Evolutionary conservation across 2,797 vertebrate species (phyloP).

Genomic region (Phylloscopus collybita): DNA sequence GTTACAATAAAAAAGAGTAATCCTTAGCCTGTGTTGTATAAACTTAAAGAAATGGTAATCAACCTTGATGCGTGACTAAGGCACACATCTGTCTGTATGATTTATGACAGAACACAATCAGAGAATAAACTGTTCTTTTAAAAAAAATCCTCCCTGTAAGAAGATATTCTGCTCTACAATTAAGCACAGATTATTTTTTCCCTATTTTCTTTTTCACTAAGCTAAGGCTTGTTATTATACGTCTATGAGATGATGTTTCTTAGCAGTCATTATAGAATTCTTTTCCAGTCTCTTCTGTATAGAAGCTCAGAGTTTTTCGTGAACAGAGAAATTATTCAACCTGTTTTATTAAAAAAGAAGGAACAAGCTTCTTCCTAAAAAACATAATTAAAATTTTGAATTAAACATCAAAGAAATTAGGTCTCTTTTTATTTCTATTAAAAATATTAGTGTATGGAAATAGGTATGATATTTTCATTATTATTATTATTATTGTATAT

Average conservation of each 20-base stretch:
- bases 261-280: neutral
- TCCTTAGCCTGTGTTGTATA: constrained; percentile 59
- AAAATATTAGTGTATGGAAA: neutral
- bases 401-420: neutral
- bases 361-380: neutral
- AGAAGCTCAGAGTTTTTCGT: neutral
- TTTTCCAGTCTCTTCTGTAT: neutral
- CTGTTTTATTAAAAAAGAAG: neutral
- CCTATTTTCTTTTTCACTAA: neutral
- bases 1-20: constrained; percentile 65
- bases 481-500: neutral
- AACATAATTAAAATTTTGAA: neutral
- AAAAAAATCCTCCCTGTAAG: constrained; percentile 5
- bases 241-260: neutral
- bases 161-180: constrained; percentile 24
- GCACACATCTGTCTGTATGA: constrained; percentile 75
- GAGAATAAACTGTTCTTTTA: constrained; percentile 41
- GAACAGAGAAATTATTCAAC: neutral
- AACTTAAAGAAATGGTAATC: constrained; percentile 73
- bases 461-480: fast-evolving
- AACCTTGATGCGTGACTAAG: constrained; percentile 78
- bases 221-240: neutral
- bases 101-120: constrained; percentile 69
- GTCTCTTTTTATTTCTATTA: neutral
- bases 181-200: neutral